Percentiles rank a stretch among this genome's conserved stretches.
Conservation (phyloP, 1,140 invertebrate genomes). For the Theocolax elegans region DNA sequence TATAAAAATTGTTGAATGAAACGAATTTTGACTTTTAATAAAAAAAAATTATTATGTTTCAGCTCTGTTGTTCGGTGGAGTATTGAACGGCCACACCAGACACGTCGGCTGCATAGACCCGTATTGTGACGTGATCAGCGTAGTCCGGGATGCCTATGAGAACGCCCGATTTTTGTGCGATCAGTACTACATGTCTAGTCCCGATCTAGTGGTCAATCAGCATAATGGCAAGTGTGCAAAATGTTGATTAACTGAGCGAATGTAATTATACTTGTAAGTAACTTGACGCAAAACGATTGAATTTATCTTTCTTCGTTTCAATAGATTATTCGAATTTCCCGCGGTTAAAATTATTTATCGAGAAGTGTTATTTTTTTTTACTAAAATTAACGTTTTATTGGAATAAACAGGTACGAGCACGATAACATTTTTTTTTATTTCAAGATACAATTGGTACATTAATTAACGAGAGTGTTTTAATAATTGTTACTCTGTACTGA, state of each 20-base stretch:
- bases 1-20: no score
- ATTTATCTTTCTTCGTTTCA: no score
- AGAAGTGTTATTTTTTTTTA: no score
- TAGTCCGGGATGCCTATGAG: constrained; percentile 93
- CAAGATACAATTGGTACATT: no score
- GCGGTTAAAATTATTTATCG: no score
- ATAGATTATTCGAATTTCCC: no score
- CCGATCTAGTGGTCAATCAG: constrained; percentile 81
- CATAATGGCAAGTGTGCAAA: constrained; percentile 77
- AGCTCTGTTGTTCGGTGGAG: constrained; percentile 90
- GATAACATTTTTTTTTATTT: no score
- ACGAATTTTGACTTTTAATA: not conserved
- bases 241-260: constrained; percentile 51
- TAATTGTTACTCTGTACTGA: no score
- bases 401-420: no score
- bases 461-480: no score
- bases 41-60: constrained; percentile 46
- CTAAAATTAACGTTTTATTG: no score
- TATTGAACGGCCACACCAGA: constrained; percentile 77
- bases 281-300: no score
- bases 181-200: constrained; percentile 94
- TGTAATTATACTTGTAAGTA: constrained; percentile 5
- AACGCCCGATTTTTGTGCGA: constrained; percentile 98
- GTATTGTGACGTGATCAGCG: constrained; percentile 85
- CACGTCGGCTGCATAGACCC: constrained; percentile 98